Evolutionary conservation across 1,140 invertebrate species (phyloP).

Genomic region (Bombus soroeensis): DNA sequence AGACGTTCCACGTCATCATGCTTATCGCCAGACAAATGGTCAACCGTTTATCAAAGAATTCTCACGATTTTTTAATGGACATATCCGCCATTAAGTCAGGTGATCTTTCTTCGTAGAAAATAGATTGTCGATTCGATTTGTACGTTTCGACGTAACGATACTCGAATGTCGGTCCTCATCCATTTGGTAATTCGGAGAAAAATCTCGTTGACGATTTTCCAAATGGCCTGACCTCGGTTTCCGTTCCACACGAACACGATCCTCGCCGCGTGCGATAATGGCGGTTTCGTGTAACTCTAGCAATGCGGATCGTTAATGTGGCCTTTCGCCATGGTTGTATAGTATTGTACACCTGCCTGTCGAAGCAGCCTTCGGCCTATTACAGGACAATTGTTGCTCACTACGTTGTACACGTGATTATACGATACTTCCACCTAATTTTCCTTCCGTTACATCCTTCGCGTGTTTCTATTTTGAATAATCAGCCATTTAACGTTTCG

Average conservation of each 20-base stretch:
- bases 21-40: no score
- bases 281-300: slow-evolving; percentile 59
- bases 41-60: no score
- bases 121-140: no score
- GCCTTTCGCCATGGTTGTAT: neutral
- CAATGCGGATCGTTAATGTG: slow-evolving; percentile 28
- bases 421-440: neutral
- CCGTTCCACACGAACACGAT: neutral
- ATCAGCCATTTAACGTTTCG: neutral
- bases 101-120: no score
- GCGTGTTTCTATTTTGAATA: neutral
- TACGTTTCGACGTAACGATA: neutral
- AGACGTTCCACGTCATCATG: no score
- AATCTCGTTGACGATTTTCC: neutral
- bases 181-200: neutral
- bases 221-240: neutral
- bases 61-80: no score
- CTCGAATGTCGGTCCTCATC: neutral
- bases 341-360: neutral
- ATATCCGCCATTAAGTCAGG: no score
- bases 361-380: slow-evolving; percentile 10
- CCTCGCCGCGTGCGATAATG: slow-evolving; percentile 56
- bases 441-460: no score
- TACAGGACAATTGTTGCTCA: neutral
- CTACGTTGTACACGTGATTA: neutral